Evolutionary conservation across 2,797 vertebrate genomes (phyloP).

Genomic region (Rhinatrema bivittatum): DNA sequence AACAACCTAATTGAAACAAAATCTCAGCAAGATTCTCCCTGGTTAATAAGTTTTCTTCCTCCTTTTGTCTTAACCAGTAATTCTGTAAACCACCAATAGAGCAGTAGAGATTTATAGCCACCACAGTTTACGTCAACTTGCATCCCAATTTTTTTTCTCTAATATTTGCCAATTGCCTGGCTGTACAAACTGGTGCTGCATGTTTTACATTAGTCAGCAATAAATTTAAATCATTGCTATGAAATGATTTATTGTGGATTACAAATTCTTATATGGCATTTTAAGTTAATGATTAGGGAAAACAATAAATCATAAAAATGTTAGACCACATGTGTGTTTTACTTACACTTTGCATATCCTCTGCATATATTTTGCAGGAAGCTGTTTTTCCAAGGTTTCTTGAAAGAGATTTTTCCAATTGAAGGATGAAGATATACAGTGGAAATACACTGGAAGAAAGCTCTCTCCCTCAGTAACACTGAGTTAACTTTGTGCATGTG

Average conservation of each 20-base stretch:
- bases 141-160: constrained; percentile 21
- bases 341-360: constrained; percentile 15
- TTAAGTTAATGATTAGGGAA: constrained; percentile 54
- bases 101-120: constrained; percentile 40
- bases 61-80: constrained; percentile 35
- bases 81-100: constrained; percentile 35
- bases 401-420: neutral
- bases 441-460: too few species aligned
- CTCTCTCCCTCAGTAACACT: too few species aligned
- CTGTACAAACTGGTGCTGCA: constrained; percentile 50
- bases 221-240: constrained; percentile 52
- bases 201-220: constrained; percentile 63
- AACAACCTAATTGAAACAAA: too few species aligned
- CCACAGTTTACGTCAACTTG: constrained; percentile 54
- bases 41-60: constrained; percentile 37
- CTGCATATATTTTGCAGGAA: constrained; percentile 20
- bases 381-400: constrained; percentile 2
- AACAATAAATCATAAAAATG: constrained; percentile 50
- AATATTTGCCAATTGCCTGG: constrained; percentile 44
- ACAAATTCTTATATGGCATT: constrained; percentile 53
- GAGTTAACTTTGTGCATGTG: too few species aligned
- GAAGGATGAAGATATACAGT: neutral
- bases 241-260: constrained; percentile 57
- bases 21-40: constrained; percentile 13
- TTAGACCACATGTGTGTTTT: constrained; percentile 46